phyloP scores from a whole-genome alignment of 2,113 vertebrate genomes.

The Benitochromis conjunctus region DNA sequence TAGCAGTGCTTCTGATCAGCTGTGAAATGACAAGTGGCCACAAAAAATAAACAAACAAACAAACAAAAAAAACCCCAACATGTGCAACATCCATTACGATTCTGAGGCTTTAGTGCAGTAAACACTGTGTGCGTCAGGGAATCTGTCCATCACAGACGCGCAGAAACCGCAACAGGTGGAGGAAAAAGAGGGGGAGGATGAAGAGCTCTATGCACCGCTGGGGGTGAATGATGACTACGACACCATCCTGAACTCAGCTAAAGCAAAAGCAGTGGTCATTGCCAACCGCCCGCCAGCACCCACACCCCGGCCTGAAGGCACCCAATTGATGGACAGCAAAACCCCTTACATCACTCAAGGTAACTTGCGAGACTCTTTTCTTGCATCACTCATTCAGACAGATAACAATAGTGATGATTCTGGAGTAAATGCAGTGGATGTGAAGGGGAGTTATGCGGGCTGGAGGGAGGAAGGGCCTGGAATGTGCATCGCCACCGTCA shows the following conservation, averaged over 20 bases:
- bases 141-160: background rate
- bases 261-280: conserved; percentile 16
- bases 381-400: background rate
- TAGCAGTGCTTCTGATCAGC: conserved; percentile 6
- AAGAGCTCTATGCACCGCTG: conserved; percentile 43
- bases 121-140: conserved; percentile 40
- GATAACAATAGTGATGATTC: background rate
- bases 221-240: conserved; percentile 57
- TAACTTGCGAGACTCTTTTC: conserved; percentile 23
- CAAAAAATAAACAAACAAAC: too few relatives aligned
- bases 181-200: conserved; percentile 47
- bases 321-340: conserved; percentile 40
- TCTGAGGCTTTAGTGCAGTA: background rate
- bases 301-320: conserved; percentile 66
- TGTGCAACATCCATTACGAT: background rate
- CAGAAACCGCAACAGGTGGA: background rate
- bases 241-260: conserved; percentile 53
- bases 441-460: conserved; percentile 19
- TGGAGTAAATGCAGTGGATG: background rate
- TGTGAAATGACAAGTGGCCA: background rate
- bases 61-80: background rate
- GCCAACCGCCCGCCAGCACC: conserved; percentile 75
- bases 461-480: conserved; percentile 28
- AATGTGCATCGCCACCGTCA: conserved; percentile 18
- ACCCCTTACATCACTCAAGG: conserved; percentile 71